Evolutionary conservation across 2,888 invertebrate genomes (phyloP).

Genomic region (Meiosimyza platycephala): DNA sequence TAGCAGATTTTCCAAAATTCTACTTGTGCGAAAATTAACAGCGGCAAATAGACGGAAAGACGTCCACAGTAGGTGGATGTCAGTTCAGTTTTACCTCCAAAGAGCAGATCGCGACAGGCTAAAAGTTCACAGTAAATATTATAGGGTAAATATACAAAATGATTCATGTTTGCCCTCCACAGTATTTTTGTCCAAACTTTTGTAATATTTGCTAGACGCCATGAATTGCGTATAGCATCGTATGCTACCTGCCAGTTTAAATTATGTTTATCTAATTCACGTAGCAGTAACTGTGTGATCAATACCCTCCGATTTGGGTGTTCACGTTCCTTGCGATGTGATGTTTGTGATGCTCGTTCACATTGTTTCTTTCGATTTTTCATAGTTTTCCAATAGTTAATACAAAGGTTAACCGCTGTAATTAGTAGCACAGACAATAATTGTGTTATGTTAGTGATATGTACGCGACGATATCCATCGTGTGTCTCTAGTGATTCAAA

Average conservation of each 20-base stretch:
- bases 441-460: conserved; percentile 59
- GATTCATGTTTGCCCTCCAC: conserved; percentile 60
- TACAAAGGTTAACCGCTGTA: conserved; percentile 73
- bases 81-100: conserved; percentile 57
- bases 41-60: conserved; percentile 59
- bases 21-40: conserved; percentile 60
- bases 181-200: conserved; percentile 58
- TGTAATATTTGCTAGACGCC: conserved; percentile 67
- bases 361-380: conserved; percentile 46
- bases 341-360: conserved; percentile 46
- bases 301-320: conserved; percentile 47
- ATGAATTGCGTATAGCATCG: conserved; percentile 63
- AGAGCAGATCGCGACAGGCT: conserved; percentile 58
- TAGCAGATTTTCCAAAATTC: conserved; percentile 60
- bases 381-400: conserved; percentile 71
- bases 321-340: not conserved
- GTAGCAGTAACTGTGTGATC: conserved; percentile 58
- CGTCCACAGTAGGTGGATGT: conserved; percentile 58
- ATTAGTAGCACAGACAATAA: conserved; percentile 74
- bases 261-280: conserved; percentile 62
- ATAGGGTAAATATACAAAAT: conserved; percentile 57
- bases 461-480: conserved; percentile 55
- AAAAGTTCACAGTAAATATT: conserved; percentile 56
- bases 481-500: conserved; percentile 83
- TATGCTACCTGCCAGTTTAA: conserved; percentile 65